Evolutionary conservation across 2,113 vertebrate genomes (phyloP).

Genomic region (Calypte anna): DNA sequence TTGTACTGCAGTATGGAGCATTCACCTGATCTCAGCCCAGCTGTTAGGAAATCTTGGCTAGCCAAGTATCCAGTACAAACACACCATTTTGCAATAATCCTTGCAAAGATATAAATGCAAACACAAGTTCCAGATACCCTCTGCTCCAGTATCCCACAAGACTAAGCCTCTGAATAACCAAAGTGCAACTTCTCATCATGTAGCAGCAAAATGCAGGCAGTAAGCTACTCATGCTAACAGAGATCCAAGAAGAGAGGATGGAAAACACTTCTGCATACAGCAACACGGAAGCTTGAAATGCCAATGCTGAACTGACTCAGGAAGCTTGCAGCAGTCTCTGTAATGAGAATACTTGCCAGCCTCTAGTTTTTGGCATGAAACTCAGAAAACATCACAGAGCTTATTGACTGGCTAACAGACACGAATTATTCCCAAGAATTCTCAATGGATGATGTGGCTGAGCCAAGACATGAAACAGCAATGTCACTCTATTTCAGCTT

Average conservation of each 20-base stretch:
- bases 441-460: neutral
- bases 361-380: neutral
- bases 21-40: neutral
- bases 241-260: neutral
- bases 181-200: neutral
- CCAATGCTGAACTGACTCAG: neutral
- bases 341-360: neutral
- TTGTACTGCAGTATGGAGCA: neutral
- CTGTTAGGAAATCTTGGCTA: neutral
- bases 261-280: neutral
- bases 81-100: constrained; percentile 21
- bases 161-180: neutral
- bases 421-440: neutral
- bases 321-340: neutral
- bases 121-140: neutral
- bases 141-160: neutral
- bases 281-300: neutral
- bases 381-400: neutral
- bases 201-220: neutral
- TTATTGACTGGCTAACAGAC: neutral
- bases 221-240: neutral
- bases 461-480: neutral
- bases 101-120: neutral
- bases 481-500: neutral
- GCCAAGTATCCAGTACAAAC: neutral